Conservation (phyloP, 2,888 invertebrate genomes). For the Caenorhabditis sp. region DNA sequence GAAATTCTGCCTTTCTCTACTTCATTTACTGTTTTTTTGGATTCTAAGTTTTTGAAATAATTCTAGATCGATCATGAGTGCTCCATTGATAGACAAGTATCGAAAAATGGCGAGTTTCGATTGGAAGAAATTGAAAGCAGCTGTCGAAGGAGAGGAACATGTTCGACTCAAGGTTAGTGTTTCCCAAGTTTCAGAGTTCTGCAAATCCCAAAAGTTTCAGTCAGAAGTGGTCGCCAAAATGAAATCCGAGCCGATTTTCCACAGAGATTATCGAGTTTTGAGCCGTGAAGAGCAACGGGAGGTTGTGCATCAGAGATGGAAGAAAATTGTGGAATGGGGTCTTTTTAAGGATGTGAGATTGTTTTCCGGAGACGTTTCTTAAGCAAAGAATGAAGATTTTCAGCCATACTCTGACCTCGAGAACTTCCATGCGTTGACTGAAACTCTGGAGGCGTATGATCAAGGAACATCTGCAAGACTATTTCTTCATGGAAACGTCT, state of each 20-base stretch:
- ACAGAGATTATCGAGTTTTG: conserved; percentile 72
- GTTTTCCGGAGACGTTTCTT: not conserved
- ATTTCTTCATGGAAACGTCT: conserved; percentile 77
- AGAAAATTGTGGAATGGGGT: conserved; percentile 87
- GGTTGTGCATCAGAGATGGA: conserved; percentile 84
- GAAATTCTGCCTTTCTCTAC: not conserved
- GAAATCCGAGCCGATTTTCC: conserved; percentile 60
- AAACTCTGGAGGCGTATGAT: conserved; percentile 73
- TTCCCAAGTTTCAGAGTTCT: too few relatives aligned
- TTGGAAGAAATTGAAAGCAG: conserved; percentile 91
- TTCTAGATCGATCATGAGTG: conserved; percentile 39
- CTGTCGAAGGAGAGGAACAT: conserved; percentile 90
- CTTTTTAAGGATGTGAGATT: conserved; percentile 85
- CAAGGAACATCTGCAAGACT: conserved; percentile 72
- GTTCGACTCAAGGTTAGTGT: conserved; percentile 91
- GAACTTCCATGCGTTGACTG: conserved; percentile 57
- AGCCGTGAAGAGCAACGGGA: conserved; percentile 86
- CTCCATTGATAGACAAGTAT: conserved; percentile 64
- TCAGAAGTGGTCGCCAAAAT: conserved; percentile 42
- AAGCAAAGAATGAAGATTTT: conserved; percentile 6
- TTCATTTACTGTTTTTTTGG: not conserved
- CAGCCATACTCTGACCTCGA: conserved; percentile 62
- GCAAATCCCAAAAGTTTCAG: conserved; percentile 15
- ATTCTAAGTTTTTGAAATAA: not conserved
- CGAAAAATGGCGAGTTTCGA: conserved; percentile 88